phyloP scores from a whole-genome alignment of 1,140 invertebrate species.

The Drosophila kikkawai region DNA sequence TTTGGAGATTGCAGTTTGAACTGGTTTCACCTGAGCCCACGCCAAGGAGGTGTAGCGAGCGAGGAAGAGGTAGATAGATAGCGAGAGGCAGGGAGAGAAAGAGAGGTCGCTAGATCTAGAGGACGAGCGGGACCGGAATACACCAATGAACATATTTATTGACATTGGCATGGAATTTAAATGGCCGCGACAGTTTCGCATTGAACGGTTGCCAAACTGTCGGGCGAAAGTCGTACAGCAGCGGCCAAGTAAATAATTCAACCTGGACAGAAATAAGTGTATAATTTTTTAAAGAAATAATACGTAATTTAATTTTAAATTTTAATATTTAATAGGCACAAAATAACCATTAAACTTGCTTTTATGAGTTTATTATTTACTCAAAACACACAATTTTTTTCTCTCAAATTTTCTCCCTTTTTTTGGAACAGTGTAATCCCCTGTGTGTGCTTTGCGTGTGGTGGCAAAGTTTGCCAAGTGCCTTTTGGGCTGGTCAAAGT shows the following conservation, averaged over 20 bases:
- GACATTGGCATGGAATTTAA: conserved; percentile 48
- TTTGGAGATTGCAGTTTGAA: conserved; percentile 60
- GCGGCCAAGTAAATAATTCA: conserved; percentile 9
- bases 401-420: background rate
- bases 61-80: conserved; percentile 4
- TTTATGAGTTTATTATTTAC: too few relatives aligned
- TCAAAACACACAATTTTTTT: background rate
- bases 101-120: background rate
- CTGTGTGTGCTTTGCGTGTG: conserved; percentile 16
- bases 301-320: background rate
- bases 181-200: conserved; percentile 41
- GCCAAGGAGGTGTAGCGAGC: background rate
- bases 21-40: conserved; percentile 54
- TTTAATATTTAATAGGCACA: background rate
- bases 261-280: background rate
- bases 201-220: conserved; percentile 37
- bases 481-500: conserved; percentile 68
- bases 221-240: conserved; percentile 31
- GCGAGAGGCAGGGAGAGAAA: conserved; percentile 2
- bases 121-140: conserved; percentile 26
- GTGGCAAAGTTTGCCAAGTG: conserved; percentile 60
- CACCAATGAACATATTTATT: conserved; percentile 33
- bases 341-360: too few relatives aligned
- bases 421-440: conserved; percentile 5
- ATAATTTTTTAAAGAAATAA: background rate